Evolutionary conservation across 2,797 vertebrate genomes (phyloP), one percentile per base, ranked within the genome.

Genomic region (Lacerta bilineata): DNA sequence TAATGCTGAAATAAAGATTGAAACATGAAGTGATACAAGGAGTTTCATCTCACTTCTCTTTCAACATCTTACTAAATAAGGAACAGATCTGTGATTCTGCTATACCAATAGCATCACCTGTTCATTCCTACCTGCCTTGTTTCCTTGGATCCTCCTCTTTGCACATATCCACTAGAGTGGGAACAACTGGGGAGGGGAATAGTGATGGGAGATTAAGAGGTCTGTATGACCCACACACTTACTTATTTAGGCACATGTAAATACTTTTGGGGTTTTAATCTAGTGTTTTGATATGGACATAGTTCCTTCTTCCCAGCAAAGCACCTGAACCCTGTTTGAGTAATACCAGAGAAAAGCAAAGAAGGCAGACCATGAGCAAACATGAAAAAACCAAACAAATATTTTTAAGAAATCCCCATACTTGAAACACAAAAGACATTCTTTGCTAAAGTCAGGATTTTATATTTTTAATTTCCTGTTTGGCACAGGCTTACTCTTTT

Each of bases 381-480:
- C 27, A 80, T 43, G 69, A 46, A 77, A 18, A 41, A 46, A 76
- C 13, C 50, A 55, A 55, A 15, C 36, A 59, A 41, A 80, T 39
- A 64, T 29, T 46, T 78, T 13, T 55, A 50, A 27, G 8, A 80
- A 74, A 84, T 50, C 55, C 71, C 11, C 25, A 74, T 80, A 17
- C n/a, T 80, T 33, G 27, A 72, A 29, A 88, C 27, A 72, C 36
- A 84, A 64, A 66, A 80, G 79, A 85, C 78, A 89, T 75, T 85
- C 83, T 33, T 89, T 85, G 69, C n/a, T 75, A 43, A 79, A 80
- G 68, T 80, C 83, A 75, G 41, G 69, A 80, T 50, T 87, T 87
- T 64, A 75, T 82, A 87, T 87, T 82, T 87, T 87, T 87, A 82
- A 87, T 87, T 87, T 87, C 86, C 86, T 89, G 87, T 89, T 84